Percentiles rank a stretch among this genome's conserved stretches.
These are phyloP conservation scores for Anastrepha ludens DNA, from an alignment of 1,140 invertebrate species.

Conservation along the genomic window DNA sequence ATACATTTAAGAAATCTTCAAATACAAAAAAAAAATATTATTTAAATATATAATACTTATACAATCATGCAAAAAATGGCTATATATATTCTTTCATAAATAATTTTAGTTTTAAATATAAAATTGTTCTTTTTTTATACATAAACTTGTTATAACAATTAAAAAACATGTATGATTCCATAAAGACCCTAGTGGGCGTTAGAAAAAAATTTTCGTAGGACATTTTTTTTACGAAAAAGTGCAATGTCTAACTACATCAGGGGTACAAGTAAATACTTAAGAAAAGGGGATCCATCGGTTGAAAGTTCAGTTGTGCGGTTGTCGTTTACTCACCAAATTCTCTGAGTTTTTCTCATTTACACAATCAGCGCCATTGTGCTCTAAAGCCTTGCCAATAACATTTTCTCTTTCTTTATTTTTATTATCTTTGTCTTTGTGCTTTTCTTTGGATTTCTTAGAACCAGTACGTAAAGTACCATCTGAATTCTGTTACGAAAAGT, in stretches of 20 bases:
- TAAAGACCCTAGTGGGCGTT: too few relatives aligned
- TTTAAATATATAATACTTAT: too few relatives aligned
- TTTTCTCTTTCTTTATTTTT: conserved; percentile 70
- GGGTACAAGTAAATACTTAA: neutral
- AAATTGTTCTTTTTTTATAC: too few relatives aligned
- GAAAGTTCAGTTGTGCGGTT: neutral
- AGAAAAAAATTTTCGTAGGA: too few relatives aligned
- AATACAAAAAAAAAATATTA: too few relatives aligned
- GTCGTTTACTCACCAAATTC: conserved; percentile 69
- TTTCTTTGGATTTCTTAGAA: conserved; percentile 71
- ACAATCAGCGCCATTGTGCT: conserved; percentile 55
- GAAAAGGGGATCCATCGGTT: neutral
- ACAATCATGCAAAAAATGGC: too few relatives aligned
- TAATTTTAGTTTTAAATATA: too few relatives aligned
- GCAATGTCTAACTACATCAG: too few relatives aligned
- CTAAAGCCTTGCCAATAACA: conserved; percentile 60
- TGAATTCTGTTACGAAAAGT: conserved; percentile 5
- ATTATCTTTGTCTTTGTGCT: conserved; percentile 67
- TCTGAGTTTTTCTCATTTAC: conserved; percentile 69
- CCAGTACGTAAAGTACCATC: conserved; percentile 34
- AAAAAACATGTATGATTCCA: too few relatives aligned
- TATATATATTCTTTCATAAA: too few relatives aligned
- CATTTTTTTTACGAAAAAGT: neutral
- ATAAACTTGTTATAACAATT: too few relatives aligned
- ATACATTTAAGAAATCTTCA: too few relatives aligned